These are phyloP conservation scores for Sterna hirundo DNA, from an alignment of 2,113 vertebrate species.

Conservation along the genomic window DNA sequence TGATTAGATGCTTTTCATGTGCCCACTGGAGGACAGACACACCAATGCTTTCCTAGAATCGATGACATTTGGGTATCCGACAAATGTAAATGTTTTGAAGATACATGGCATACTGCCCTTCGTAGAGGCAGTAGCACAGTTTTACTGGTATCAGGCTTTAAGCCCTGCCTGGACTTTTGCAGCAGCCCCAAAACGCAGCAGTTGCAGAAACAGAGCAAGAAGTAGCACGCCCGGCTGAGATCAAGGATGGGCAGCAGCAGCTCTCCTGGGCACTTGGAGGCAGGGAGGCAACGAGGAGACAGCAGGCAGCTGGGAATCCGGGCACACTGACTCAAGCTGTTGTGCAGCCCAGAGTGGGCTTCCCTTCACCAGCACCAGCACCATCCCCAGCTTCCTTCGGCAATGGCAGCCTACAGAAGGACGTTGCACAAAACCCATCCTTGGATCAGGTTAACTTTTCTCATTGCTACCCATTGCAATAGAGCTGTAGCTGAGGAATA, in stretches of 20 bases:
- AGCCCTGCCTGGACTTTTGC: background rate
- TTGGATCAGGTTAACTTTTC: background rate
- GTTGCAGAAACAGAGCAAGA: background rate
- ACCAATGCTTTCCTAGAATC: background rate
- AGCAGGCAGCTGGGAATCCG: background rate
- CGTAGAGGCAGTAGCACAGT: background rate
- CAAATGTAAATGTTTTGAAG: background rate
- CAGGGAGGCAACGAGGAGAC: background rate
- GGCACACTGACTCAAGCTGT: background rate
- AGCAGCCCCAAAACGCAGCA: background rate
- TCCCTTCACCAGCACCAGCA: background rate
- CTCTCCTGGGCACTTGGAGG: background rate
- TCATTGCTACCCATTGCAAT: background rate
- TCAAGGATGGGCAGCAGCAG: background rate
- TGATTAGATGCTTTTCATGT: background rate
- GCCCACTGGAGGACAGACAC: background rate
- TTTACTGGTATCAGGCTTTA: background rate
- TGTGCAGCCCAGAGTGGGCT: background rate
- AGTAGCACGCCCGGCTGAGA: background rate
- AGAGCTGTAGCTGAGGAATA: background rate
- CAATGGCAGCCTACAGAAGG: background rate
- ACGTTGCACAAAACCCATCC: background rate
- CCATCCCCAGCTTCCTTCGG: background rate
- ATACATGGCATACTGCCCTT: background rate
- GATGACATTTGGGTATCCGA: background rate